Conservation (phyloP, 2,888 invertebrate genomes). For the Drosophila neutralis region DNA sequence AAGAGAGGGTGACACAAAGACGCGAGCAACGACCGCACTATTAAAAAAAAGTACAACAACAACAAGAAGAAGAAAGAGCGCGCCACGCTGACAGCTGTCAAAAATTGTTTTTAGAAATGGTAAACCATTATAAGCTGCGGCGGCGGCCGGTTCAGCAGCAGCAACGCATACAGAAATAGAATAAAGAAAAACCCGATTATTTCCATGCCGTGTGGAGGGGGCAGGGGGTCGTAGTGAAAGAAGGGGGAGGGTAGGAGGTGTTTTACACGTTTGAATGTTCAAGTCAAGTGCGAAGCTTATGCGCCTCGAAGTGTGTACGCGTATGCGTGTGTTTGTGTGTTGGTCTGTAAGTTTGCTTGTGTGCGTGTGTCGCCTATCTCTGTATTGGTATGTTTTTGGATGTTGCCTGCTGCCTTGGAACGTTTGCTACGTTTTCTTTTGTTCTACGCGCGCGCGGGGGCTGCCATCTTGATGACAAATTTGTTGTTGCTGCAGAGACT, state of each 20-base stretch:
- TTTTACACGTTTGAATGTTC: conserved; percentile 73
- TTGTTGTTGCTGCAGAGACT: conserved; percentile 38
- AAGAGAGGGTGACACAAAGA: conserved; percentile 14
- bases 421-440: conserved; percentile 53
- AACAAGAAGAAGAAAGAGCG: conserved; percentile 25
- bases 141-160: conserved; percentile 43
- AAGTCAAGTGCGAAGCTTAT: conserved; percentile 77
- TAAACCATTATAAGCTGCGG: conserved; percentile 49
- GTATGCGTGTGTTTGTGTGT: conserved; percentile 38
- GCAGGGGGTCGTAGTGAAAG: neutral
- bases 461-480: conserved; percentile 70
- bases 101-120: conserved; percentile 50
- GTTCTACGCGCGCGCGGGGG: conserved; percentile 58
- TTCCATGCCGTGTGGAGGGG: conserved; percentile 43
- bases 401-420: conserved; percentile 44
- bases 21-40: conserved; percentile 44
- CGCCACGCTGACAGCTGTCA: conserved; percentile 71
- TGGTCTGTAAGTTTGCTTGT: conserved; percentile 3
- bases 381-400: conserved; percentile 53
- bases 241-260: neutral
- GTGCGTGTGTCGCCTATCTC: conserved; percentile 23
- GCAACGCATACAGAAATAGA: conserved; percentile 31
- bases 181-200: conserved; percentile 61
- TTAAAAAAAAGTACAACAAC: conserved; percentile 8
- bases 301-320: conserved; percentile 69